phyloP scores from a whole-genome alignment of 1,140 invertebrate species.

The Zophobas morio region DNA sequence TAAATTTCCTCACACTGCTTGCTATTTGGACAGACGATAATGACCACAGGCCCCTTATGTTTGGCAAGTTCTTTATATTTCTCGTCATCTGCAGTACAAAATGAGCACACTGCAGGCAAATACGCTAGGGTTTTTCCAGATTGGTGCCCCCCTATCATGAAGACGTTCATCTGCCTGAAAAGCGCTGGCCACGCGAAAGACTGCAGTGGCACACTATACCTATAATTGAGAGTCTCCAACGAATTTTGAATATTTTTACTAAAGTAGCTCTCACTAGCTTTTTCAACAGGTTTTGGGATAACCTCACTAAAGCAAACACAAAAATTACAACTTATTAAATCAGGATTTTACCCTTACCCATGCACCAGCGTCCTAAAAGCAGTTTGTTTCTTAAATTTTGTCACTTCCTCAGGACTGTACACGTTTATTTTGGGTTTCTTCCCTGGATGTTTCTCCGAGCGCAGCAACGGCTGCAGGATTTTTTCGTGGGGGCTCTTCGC shows the following conservation, averaged over 20 bases:
- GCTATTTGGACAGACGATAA: conserved; percentile 58
- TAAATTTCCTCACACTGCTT: conserved; percentile 59
- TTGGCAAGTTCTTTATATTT: conserved; percentile 48
- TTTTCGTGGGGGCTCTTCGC: conserved; percentile 37
- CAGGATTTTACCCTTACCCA: conserved; percentile 52
- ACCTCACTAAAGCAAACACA: conserved; percentile 54
- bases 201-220: conserved; percentile 64
- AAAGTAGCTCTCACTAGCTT: conserved; percentile 54
- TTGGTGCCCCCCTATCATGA: conserved; percentile 66
- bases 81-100: conserved; percentile 64
- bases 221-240: conserved; percentile 54
- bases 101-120: conserved; percentile 68
- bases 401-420: conserved; percentile 52
- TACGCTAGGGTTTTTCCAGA: conserved; percentile 72
- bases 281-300: conserved; percentile 49
- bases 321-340: background rate
- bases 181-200: conserved; percentile 69
- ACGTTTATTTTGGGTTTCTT: conserved; percentile 48
- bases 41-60: conserved; percentile 57
- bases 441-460: conserved; percentile 40
- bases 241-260: conserved; percentile 53
- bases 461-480: conserved; percentile 38
- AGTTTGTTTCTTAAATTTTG: conserved; percentile 54
- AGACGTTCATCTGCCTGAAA: conserved; percentile 68
- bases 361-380: conserved; percentile 57